A percentile compares a stretch with the other conserved stretches of the same genome.
Evolutionary conservation across 1,140 invertebrate genomes (phyloP).

Genomic region (Diachasma alloeum): DNA sequence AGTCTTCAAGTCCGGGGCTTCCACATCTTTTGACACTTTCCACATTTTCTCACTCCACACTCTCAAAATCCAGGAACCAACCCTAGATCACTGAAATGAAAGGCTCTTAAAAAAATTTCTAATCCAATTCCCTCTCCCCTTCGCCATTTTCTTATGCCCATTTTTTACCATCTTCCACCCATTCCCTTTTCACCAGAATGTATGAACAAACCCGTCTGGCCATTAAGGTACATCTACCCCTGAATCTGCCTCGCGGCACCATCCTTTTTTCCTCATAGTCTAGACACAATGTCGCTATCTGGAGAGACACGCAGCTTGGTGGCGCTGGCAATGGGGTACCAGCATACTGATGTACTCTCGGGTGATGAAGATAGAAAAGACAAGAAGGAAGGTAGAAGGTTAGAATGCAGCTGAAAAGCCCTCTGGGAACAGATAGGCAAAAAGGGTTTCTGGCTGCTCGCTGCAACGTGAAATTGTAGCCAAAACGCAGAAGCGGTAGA

Average conservation of each 20-base stretch:
- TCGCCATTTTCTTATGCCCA: not conserved
- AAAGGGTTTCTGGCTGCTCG: not conserved
- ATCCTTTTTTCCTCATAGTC: not conserved
- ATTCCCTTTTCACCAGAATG: not conserved
- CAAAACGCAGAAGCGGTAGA: not conserved
- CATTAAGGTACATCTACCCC: not conserved
- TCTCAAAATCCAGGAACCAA: no score
- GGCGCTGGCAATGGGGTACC: not conserved
- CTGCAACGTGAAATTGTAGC: not conserved
- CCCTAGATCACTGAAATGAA: no score
- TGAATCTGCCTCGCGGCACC: not conserved
- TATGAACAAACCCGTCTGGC: slow-evolving; percentile 2
- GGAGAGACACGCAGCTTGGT: not conserved
- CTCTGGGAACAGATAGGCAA: slow-evolving; percentile 12
- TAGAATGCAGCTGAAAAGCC: not conserved
- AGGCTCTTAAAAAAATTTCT: not conserved
- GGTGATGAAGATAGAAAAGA: not conserved
- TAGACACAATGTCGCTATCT: slow-evolving; percentile 6
- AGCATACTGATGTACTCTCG: not conserved
- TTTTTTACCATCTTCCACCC: not conserved
- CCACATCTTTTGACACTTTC: no score
- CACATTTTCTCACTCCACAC: no score
- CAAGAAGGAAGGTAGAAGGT: not conserved
- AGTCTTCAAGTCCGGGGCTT: no score
- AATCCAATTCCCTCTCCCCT: not conserved